Percentiles rank a stretch among this genome's conserved stretches.
Evolutionary conservation across 2,888 invertebrate species (phyloP).

Genomic region (Xestoiulus laeticollis): DNA sequence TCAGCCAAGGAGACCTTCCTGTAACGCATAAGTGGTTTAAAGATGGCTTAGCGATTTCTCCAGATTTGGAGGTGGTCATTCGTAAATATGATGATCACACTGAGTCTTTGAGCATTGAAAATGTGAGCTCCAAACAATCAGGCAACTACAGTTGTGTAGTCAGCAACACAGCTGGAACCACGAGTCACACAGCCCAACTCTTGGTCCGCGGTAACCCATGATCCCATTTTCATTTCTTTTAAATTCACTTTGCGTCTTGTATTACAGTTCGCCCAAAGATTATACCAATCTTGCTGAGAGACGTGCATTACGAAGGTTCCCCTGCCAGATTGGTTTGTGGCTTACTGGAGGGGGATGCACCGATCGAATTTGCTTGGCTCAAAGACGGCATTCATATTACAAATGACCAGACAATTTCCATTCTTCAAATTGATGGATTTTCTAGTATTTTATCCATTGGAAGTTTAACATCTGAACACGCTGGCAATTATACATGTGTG

Average conservation of each 20-base stretch:
- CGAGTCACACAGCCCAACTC: constrained; percentile 49
- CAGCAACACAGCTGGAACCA: constrained; percentile 46
- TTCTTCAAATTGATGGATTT: constrained; percentile 42
- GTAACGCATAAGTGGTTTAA: constrained; percentile 63
- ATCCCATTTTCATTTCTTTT: background rate
- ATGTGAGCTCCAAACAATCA: constrained; percentile 61
- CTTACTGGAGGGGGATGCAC: constrained; percentile 49
- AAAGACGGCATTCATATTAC: background rate
- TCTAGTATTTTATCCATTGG: constrained; percentile 49
- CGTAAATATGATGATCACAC: constrained; percentile 62
- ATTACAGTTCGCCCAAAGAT: constrained; percentile 50
- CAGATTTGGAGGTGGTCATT: constrained; percentile 47
- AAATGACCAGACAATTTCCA: background rate
- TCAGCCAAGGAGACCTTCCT: constrained; percentile 61
- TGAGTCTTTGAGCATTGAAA: constrained; percentile 61
- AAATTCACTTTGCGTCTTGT: background rate
- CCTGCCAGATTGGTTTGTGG: constrained; percentile 52
- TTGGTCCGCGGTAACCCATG: constrained; percentile 52
- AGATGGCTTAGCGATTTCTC: constrained; percentile 61
- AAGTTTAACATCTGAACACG: background rate
- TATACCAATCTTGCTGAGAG: constrained; percentile 37
- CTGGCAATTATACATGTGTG: constrained; percentile 48
- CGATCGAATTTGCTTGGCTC: constrained; percentile 23
- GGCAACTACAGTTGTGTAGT: constrained; percentile 63
- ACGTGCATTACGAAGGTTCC: constrained; percentile 43